Percentiles rank a stretch among this genome's conserved stretches.
phyloP scores from a whole-genome alignment of 92 coral and sea anemone genomes.

The Zoanthus solanderi region DNA sequence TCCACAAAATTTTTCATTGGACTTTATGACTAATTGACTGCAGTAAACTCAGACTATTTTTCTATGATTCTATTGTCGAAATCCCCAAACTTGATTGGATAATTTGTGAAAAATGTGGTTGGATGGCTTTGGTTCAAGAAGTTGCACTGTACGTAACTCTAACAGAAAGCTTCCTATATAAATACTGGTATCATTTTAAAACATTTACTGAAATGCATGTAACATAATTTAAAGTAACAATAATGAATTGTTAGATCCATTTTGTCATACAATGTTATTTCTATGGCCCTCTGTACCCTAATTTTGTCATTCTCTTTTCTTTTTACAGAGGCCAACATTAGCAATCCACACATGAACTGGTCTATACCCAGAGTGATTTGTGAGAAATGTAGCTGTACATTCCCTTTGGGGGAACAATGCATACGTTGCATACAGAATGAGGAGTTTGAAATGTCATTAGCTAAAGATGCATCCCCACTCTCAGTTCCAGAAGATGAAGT shows the following conservation, averaged over 20 bases:
- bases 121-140: not conserved
- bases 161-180: not conserved
- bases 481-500: slow-evolving; percentile 24
- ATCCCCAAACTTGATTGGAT: not conserved
- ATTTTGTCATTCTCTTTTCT: not conserved
- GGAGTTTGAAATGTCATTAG: slow-evolving; percentile 16
- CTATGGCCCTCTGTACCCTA: slow-evolving; percentile 1
- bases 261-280: not conserved
- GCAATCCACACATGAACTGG: not conserved
- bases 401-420: slow-evolving; percentile 17
- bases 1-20: not conserved
- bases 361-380: slow-evolving; percentile 16
- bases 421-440: slow-evolving; percentile 24
- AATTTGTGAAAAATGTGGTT: not conserved
- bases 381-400: slow-evolving; percentile 39
- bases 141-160: not conserved
- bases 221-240: not conserved
- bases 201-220: not conserved
- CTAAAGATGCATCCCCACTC: not conserved
- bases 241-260: not conserved
- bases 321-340: not conserved
- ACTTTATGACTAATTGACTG: not conserved
- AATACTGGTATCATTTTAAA: not conserved
- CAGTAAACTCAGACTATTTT: not conserved
- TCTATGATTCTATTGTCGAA: not conserved